These are phyloP conservation scores for Aix galericulata DNA, from an alignment of 2,113 vertebrate species.

Conservation along the genomic window DNA sequence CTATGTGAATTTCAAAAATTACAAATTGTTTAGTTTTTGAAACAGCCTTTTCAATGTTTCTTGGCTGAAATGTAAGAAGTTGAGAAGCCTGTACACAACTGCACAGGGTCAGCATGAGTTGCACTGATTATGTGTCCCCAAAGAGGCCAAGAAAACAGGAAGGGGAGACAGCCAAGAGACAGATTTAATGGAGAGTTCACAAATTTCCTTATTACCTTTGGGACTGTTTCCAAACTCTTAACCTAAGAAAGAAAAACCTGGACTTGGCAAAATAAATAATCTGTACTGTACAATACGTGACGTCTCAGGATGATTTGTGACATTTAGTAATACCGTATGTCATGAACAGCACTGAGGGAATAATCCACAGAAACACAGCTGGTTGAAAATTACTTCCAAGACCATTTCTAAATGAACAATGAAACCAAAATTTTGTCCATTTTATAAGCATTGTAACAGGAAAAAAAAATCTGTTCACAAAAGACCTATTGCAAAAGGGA, in stretches of 20 bases:
- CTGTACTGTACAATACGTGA: background rate
- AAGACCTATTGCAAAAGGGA: background rate
- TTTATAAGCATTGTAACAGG: background rate
- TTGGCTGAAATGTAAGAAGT: background rate
- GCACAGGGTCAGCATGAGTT: background rate
- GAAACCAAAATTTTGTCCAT: background rate
- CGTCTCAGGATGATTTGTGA: slow-evolving; percentile 16
- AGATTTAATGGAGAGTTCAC: background rate
- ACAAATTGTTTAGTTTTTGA: background rate
- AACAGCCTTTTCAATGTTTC: background rate
- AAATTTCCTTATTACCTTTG: slow-evolving; percentile 23
- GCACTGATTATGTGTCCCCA: background rate
- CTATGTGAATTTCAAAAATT: background rate
- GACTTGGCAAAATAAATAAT: slow-evolving; percentile 14
- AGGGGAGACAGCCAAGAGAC: background rate
- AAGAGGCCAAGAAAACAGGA: slow-evolving; percentile 16
- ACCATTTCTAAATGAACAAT: background rate
- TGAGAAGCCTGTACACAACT: background rate
- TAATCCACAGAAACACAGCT: slow-evolving; percentile 27
- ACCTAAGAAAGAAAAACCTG: slow-evolving; percentile 9
- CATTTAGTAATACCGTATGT: background rate
- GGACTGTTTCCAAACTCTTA: slow-evolving; percentile 14
- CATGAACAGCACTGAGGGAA: background rate
- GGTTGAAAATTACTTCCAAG: slow-evolving; percentile 14
- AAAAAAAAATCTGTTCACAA: background rate